Base-by-base conservation (phyloP, 2,888 invertebrate genomes). In the Synanthedon tipuliformis region DNA sequence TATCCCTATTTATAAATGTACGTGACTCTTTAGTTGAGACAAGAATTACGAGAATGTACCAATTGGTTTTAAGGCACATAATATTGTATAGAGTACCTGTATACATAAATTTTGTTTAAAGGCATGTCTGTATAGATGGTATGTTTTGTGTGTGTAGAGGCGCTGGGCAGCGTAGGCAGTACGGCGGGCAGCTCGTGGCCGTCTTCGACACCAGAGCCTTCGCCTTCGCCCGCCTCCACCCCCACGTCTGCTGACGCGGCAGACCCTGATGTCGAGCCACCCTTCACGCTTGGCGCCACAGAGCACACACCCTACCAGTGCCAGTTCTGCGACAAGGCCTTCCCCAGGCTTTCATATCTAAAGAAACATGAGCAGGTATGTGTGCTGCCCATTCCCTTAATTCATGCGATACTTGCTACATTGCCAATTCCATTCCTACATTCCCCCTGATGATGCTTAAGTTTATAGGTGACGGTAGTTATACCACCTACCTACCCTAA, bases 301-400 rank as follows among this genome's bases (percentile, higher is more conserved):
- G 92, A 92, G 66, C 88, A 91, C 77, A 93, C 95, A 61, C 95
- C 95, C 57, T 95, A 95, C 89, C 93, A 94, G 72, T 96, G 96
- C 85, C 94, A 94, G 82, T 96, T 94, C 88, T 97, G 96, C 88
- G 94, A 96, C 73, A 94, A 95, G 79, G 94, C 95, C 61, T 96
- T 96, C 84, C 93, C 95, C 15, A 90, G 95, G 63, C 92, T 94
- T 61, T 94, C 94, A 59, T 94, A 94, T 77, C 90, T 96, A 65
- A 95, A 95, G 86, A 94, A 95, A 83, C 96, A 96, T 89, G 95
- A 96, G 83, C 96, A 96, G 94, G 96, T 96, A 81, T 74, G 84
- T 51, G 8, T 34, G 34, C n/a, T n/a, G 34, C 1, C 10, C 10
- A 34, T 34, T 34, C 34, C 3, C 10, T 34, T 34, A 34, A 34